These are phyloP conservation scores for Passer domesticus DNA, from an alignment of 2,113 vertebrate genomes.

Conservation along the genomic window DNA sequence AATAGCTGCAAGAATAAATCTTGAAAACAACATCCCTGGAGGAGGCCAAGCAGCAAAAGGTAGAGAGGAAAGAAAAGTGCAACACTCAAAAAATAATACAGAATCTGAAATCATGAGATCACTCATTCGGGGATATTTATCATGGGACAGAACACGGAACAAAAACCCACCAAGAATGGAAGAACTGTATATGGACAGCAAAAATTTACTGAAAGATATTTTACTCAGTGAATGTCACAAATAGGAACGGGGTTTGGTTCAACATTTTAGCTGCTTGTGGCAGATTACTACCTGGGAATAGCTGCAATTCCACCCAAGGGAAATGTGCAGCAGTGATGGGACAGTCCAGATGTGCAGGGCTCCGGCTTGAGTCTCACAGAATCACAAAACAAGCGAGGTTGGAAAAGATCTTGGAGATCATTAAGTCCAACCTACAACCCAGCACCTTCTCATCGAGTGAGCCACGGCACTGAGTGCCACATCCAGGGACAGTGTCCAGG, in stretches of 20 bases:
- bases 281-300: not conserved
- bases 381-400: not conserved
- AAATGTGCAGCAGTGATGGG: accelerated
- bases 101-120: not conserved
- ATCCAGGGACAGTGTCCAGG: no score
- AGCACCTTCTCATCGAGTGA: not conserved
- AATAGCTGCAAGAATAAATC: not conserved
- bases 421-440: not conserved
- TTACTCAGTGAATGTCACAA: not conserved
- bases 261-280: not conserved
- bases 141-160: not conserved
- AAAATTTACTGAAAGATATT: not conserved
- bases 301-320: not conserved
- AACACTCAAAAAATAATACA: not conserved
- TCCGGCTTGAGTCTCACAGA: not conserved
- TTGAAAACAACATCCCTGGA: not conserved
- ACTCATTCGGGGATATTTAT: not conserved
- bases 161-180: not conserved
- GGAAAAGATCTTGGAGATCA: not conserved
- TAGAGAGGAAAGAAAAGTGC: not conserved
- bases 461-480: not conserved
- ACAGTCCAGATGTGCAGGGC: not conserved
- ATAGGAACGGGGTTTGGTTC: not conserved
- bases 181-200: not conserved
- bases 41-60: not conserved